Base-by-base conservation (phyloP, 2,797 vertebrate genomes). In the Melanotaenia boesemani region DNA sequence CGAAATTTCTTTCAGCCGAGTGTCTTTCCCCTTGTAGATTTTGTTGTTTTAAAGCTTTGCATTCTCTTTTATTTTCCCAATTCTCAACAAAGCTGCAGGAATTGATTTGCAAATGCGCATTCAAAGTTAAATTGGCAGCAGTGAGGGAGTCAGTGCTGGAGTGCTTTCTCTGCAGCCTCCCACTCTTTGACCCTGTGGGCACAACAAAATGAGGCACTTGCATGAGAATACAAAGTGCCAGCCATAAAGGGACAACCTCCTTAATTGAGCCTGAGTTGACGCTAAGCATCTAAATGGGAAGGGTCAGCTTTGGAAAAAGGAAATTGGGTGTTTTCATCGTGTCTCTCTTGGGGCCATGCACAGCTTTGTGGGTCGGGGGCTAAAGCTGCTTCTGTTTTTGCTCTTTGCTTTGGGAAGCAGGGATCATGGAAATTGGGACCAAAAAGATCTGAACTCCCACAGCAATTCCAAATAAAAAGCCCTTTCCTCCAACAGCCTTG, bases 91-190 rank as follows among this genome's bases (percentile, higher is more conserved):
- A 89, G 90, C 88, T 76, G 36, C 80, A 76, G 82, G 90, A 93
- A 95, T 94, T 94, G 89, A 94, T 95, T 95, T 95, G 92, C 89
- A 92, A 95, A 94, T 94, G 88, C 76, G 84, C 85, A 88, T 92
- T 94, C 89, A 93, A 69, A 87, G 90, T 93, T 87, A 91, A 93
- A 92, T 88, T 88, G 87, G 88, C 80, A 83, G 84, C 76, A 30
- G 81, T 18, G 30, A 81, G 74, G 67, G 13, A 74, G 82, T 63
- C 24, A 24, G 66, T 13, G 68, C 54, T 60, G 48, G 64, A 73
- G 71, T 67, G 72, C 81, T 82, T 85, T 90, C 76, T 83, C 75
- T 77, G 56, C 72, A 80, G 83, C 74, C 85, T 84, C 85, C 87
- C 73, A 83, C 88, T 89, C 80, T 89, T 81, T 85, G 88, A 93